Evolutionary conservation across 2,797 vertebrate genomes (phyloP), one percentile per base, ranked within the genome.

Genomic region (Erethizon dorsatum): DNA sequence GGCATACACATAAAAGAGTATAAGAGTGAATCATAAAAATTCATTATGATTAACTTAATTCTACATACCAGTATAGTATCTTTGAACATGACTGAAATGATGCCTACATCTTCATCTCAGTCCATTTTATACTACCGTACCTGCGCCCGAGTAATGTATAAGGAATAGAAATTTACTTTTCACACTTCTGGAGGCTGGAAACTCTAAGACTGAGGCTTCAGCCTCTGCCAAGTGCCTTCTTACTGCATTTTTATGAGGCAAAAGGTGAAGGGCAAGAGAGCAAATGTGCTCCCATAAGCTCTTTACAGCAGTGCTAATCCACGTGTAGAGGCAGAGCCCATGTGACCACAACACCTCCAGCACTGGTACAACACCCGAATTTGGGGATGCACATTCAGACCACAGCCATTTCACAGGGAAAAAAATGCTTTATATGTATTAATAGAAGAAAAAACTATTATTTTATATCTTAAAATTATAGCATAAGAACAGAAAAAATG

Each of bases 11-110:
- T 57, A 79, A 95, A 69, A 79, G 77, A 77, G 6, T 14, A 90
- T 71, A 37, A 96, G 5, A 90, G 78, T 10, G 2, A 37, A 96
- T 95, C 33, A 92, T 54, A 91, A 96, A 91, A 88, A 54, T 41
- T 33, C 71, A 90, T 77, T 84, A 65, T 52, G 47, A 92, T 79
- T 77, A 91, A 31, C 14, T 26, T 77, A 67, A 37, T 37, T 83
- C 26, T 83, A 85, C 15, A 9, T 69, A 87, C 28, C 41, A 92
- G 3, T 67, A 65, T 22, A 92, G 3, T 78, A 73, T 83, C 56
- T 75, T 28, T 37, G 24, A 8, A 86, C 18, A 52, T 59, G 18
- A 69, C 24, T 79, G 73, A 84, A 95, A 13, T 33, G 93, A 83
- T 79, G 84, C 54, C 94, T 94, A 80, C 18, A 61, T 80, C 33